Conservation (phyloP, 2,113 vertebrate species). For the Apus apus region DNA sequence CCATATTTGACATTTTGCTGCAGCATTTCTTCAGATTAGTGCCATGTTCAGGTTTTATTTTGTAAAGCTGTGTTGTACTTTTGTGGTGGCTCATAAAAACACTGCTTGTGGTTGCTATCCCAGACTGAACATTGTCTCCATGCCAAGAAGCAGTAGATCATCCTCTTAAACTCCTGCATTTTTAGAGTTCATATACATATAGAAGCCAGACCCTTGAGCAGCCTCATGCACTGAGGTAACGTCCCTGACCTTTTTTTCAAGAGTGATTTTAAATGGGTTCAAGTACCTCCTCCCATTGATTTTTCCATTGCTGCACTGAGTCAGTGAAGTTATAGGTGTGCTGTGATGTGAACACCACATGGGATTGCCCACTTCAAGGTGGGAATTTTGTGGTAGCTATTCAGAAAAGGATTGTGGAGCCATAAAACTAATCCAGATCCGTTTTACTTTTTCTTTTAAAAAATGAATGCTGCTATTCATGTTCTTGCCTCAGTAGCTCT, state of each 20-base stretch:
- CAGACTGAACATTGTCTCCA: not conserved
- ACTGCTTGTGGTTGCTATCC: not conserved
- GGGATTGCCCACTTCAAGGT: not conserved
- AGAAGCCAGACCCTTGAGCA: not conserved
- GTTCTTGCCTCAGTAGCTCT: not conserved
- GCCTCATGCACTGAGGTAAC: not conserved
- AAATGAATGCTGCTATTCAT: not conserved
- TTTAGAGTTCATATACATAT: not conserved
- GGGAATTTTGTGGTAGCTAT: not conserved
- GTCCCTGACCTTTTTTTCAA: not conserved
- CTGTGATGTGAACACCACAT: not conserved
- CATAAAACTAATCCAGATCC: not conserved
- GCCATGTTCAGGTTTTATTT: not conserved
- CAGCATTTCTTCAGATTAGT: not conserved
- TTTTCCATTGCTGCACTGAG: not conserved
- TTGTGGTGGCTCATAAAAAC: not conserved
- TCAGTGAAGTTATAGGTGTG: not conserved
- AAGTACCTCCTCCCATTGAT: not conserved
- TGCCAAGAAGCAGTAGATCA: not conserved
- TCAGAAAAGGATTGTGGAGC: not conserved
- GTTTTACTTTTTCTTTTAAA: not conserved
- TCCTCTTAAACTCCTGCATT: not conserved
- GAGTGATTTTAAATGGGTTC: constrained; percentile 1
- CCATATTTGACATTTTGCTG: not conserved
- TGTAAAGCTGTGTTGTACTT: not conserved